Percentiles rank a stretch among this genome's conserved stretches.
These are phyloP conservation scores for Sarcophaga variegata DNA, from an alignment of 2,888 invertebrate species.

Conservation along the genomic window DNA sequence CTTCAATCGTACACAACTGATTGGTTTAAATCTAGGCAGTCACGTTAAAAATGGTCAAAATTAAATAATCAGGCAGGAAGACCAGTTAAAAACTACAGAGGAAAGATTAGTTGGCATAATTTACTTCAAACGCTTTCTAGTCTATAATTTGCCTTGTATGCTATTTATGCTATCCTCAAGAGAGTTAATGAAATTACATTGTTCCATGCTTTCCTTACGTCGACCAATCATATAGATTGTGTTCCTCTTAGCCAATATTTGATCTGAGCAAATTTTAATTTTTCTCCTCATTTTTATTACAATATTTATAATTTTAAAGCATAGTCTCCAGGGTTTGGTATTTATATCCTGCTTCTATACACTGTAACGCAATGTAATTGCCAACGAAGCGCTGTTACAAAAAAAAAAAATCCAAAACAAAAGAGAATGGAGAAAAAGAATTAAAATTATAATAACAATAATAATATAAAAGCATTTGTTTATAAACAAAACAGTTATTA, in stretches of 20 bases:
- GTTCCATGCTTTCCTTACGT: no score
- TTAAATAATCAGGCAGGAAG: no score
- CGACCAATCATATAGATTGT: background rate
- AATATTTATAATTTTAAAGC: conserved; percentile 11
- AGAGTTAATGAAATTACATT: no score
- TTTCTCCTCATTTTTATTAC: background rate
- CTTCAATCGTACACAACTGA: no score
- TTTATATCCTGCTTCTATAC: background rate
- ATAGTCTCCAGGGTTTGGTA: conserved; percentile 31
- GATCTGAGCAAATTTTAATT: background rate
- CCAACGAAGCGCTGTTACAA: background rate
- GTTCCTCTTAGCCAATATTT: background rate
- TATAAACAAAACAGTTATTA: conserved; percentile 61
- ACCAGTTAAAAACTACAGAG: no score
- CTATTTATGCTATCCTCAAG: no score
- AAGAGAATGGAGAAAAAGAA: conserved; percentile 17
- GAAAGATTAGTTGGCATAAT: no score
- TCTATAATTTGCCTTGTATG: no score
- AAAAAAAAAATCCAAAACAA: background rate
- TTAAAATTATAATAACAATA: conserved; percentile 35
- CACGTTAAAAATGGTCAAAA: no score
- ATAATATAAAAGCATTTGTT: conserved; percentile 44
- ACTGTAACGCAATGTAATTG: background rate
- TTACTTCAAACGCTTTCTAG: no score
- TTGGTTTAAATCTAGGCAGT: no score